Base-by-base conservation (phyloP, 2,888 invertebrate genomes). In the Bhutanitis thaidina region DNA sequence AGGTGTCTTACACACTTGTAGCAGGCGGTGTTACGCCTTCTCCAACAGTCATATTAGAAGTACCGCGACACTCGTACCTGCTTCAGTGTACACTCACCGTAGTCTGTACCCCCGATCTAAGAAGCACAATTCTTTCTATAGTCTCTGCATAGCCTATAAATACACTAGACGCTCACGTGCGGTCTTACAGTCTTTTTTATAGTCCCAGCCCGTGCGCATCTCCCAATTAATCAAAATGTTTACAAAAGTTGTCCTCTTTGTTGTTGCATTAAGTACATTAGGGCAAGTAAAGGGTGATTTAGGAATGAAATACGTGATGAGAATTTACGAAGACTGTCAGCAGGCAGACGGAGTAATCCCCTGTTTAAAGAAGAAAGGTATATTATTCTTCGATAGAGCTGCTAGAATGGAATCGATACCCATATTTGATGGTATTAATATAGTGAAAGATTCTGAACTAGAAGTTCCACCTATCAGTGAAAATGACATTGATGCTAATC, bases 301-400 rank as follows among this genome's bases (percentile, higher is more conserved):
- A 52, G 93, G 95, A 51, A 86, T 94, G 62, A 91, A 93, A 54
- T 91, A 93, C 39, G 78, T 93, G 4, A 83, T 93, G 65, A 92
- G 93, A 65, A 90, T 96, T 57, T 96, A 95, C 75, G 95, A 95
- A 62, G 96, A 96, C 64, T 96, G 96, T 69, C 91, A 92, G 55
- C 91, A 91, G 57, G 80, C 93, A 1, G 93, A 93, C 53, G 94
- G 93, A 41, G 87, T 95, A 46, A 84, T 93, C 46, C 93, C 93
- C 16, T 96, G 96, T 71, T 81, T 96, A 44, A 95, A 96, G 87
- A 95, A 94, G 77, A 95, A 95, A 71, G 95, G 95, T 0, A 93
- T 95, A 51, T 84, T 94, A 1, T 95, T 95, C 73, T 92, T 96
- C 59, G 95, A 95, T 67, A 90, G 95, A 43, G 91, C 95, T 20